These are phyloP conservation scores for Calyptomena viridis DNA, from an alignment of 2,113 vertebrate genomes.

Conservation along the genomic window DNA sequence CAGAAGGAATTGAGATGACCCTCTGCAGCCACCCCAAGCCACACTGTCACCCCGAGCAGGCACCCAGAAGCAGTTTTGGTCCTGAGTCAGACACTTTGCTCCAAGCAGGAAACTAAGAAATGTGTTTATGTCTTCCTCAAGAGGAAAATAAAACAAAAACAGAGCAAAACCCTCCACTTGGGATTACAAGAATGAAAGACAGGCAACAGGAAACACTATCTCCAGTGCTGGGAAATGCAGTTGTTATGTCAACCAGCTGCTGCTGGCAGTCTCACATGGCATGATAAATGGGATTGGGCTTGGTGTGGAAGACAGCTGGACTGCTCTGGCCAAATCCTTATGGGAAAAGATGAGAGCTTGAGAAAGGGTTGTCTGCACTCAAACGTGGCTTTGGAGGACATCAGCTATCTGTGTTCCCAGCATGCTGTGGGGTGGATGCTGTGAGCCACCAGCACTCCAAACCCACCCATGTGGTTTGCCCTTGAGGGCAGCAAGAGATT, in stretches of 20 bases:
- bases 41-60: neutral
- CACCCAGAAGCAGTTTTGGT: neutral
- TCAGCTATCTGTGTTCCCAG: neutral
- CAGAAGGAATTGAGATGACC: neutral
- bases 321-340: neutral
- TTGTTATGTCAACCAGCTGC: slow-evolving; percentile 54
- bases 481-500: neutral
- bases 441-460: neutral
- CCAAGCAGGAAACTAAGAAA: neutral
- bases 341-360: neutral
- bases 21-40: neutral
- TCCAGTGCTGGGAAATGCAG: slow-evolving; percentile 37
- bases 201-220: neutral
- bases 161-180: neutral
- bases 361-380: neutral
- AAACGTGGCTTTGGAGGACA: neutral
- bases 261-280: neutral
- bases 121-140: neutral
- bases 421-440: neutral
- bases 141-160: slow-evolving; percentile 4
- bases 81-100: neutral
- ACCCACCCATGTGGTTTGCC: neutral
- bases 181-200: slow-evolving; percentile 41
- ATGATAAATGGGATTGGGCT: slow-evolving; percentile 24
- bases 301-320: neutral